phyloP scores from a whole-genome alignment of 1,140 invertebrate species.

The Tigriopus japonicus region DNA sequence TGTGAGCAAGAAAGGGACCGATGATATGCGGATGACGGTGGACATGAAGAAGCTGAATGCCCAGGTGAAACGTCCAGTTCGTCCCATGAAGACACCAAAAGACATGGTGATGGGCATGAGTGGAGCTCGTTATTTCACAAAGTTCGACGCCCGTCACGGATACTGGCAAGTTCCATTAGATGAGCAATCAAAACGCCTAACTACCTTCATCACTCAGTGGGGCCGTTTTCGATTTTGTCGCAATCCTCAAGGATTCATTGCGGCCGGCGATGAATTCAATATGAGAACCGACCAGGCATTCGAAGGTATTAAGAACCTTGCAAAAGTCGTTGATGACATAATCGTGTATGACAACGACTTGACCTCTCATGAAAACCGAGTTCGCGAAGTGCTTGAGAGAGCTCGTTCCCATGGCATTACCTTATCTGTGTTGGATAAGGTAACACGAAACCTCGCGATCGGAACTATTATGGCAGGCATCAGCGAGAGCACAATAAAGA shows the following conservation, averaged over 20 bases:
- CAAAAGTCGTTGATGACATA: conserved; percentile 1
- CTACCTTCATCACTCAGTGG: background rate
- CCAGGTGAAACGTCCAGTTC: background rate
- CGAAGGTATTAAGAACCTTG: background rate
- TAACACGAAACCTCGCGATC: too few relatives aligned
- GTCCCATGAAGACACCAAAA: background rate
- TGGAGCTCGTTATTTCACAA: background rate
- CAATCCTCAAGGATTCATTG: background rate
- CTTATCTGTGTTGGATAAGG: too few relatives aligned
- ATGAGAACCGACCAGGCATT: background rate
- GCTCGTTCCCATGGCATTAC: background rate
- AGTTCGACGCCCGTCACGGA: background rate
- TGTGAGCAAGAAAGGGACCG: conserved; percentile 16
- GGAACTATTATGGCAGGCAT: too few relatives aligned
- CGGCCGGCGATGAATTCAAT: background rate
- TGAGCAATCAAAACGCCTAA: conserved; percentile 20
- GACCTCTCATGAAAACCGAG: background rate
- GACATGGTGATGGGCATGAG: background rate
- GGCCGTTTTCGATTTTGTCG: background rate
- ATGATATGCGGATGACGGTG: conserved; percentile 9
- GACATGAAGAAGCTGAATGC: conserved; percentile 3
- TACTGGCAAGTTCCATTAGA: conserved; percentile 18
- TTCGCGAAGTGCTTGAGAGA: background rate
- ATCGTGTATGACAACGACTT: background rate
- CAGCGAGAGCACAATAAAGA: too few relatives aligned